Conservation (phyloP, 1,140 invertebrate genomes). For the Sipha flava region DNA sequence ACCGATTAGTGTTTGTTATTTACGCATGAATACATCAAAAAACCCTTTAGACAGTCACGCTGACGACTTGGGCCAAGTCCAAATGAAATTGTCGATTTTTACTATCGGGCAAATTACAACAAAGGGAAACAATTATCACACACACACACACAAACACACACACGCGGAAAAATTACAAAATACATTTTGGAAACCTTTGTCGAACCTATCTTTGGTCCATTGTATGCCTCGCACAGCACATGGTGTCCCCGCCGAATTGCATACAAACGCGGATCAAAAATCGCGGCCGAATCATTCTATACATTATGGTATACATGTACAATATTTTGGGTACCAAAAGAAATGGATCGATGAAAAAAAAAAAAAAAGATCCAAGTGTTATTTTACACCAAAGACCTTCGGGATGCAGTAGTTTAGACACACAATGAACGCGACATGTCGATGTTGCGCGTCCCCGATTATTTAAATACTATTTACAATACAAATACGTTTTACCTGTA, state of each 20-base stretch:
- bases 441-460: background rate
- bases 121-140: background rate
- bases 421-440: background rate
- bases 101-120: background rate
- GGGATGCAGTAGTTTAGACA: background rate
- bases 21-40: conserved; percentile 6
- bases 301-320: no score
- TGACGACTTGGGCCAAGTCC: background rate
- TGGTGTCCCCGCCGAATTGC: no score
- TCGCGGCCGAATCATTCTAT: no score
- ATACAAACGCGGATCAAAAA: no score
- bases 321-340: background rate
- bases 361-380: background rate
- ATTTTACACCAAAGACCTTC: conserved; percentile 5
- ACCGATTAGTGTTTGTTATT: background rate
- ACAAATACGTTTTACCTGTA: background rate
- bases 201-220: no score
- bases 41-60: background rate
- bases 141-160: no score
- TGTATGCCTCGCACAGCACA: no score
- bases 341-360: background rate
- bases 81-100: background rate
- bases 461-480: background rate
- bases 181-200: no score
- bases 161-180: no score